These are phyloP conservation scores for Cydia splendana DNA, from an alignment of 1,140 invertebrate genomes.

Conservation along the genomic window DNA sequence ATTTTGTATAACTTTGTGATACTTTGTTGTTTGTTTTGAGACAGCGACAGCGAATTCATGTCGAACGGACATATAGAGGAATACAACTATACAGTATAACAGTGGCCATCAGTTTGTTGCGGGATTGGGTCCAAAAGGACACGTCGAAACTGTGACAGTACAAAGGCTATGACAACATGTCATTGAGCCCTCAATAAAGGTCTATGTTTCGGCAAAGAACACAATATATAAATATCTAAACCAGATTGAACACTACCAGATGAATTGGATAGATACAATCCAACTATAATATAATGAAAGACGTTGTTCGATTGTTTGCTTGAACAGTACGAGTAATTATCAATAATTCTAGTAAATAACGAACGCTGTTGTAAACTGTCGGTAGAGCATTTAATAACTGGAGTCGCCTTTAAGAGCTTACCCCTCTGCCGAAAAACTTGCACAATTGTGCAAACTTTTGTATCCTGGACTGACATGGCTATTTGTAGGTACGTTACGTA, in stretches of 20 bases:
- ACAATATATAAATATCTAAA: not conserved
- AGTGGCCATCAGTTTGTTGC: not conserved
- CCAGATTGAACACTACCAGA: not conserved
- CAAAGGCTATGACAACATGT: not conserved
- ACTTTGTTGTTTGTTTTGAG: not conserved
- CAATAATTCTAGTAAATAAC: no score
- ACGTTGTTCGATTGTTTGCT: no score
- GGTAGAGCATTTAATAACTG: no score
- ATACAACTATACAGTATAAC: not conserved
- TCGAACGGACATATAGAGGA: not conserved
- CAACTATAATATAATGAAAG: not conserved
- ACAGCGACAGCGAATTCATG: not conserved
- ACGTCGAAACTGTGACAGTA: not conserved
- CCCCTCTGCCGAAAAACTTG: no score
- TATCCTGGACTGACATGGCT: no score
- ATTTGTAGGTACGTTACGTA: no score
- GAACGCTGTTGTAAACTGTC: no score
- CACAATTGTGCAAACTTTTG: no score
- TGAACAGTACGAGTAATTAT: no score
- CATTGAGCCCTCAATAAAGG: not conserved
- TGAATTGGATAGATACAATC: not conserved
- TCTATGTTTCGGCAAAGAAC: not conserved
- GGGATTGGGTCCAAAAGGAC: not conserved
- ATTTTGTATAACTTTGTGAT: not conserved
- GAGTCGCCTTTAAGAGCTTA: no score